Evolutionary conservation across 1,140 invertebrate species (phyloP).

Genomic region (Delia radicum): DNA sequence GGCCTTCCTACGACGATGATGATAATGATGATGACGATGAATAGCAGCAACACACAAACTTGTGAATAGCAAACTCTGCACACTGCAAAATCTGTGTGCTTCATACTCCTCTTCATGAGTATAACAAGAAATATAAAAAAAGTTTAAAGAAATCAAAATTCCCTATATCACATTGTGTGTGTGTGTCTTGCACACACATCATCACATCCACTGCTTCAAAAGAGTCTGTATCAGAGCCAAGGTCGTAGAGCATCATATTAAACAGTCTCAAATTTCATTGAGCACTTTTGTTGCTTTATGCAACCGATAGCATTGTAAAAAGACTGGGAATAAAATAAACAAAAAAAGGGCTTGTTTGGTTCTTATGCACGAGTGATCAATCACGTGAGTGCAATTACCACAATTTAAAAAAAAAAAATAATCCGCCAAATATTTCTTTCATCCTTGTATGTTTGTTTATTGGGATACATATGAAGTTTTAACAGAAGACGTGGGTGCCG

Average conservation of each 20-base stretch:
- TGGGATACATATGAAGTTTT: neutral
- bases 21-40: too few relatives aligned
- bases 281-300: neutral
- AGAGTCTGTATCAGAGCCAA: slow-evolving; percentile 7
- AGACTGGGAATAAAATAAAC: neutral
- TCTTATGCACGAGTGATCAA: slow-evolving; percentile 28
- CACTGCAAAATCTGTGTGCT: neutral
- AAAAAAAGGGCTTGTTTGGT: neutral
- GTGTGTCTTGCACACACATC: neutral
- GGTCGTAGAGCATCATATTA: slow-evolving; percentile 11
- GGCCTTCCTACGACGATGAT: neutral
- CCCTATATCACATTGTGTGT: neutral
- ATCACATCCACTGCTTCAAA: neutral
- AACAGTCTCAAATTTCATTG: slow-evolving; percentile 15
- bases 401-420: slow-evolving; percentile 25
- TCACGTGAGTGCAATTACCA: slow-evolving; percentile 33
- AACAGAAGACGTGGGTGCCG: slow-evolving; percentile 27
- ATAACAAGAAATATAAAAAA: neutral
- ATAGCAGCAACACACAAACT: too few relatives aligned
- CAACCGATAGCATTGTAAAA: neutral
- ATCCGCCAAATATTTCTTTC: neutral
- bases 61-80: too few relatives aligned
- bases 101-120: neutral
- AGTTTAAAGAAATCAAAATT: neutral
- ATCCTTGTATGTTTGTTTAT: neutral